Evolutionary conservation across 2,888 invertebrate genomes (phyloP).

Genomic region (Bimastos eiseni): DNA sequence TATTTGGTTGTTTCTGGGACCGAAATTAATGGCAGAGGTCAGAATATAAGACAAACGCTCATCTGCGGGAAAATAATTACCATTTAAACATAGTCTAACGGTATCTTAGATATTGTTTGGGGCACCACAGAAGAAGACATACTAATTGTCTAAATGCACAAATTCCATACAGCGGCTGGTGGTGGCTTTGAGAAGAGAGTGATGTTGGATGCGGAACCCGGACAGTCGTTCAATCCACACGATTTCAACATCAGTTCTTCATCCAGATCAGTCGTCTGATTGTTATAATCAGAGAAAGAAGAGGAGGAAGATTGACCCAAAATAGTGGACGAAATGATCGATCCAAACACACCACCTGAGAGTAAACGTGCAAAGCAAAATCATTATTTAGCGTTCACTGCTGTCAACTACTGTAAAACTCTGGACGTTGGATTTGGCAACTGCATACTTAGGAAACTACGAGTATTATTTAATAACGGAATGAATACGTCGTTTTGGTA

Average conservation of each 20-base stretch:
- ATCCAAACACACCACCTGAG: constrained; percentile 38
- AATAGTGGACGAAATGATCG: constrained; percentile 48
- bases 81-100: too few species aligned
- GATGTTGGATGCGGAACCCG: constrained; percentile 33
- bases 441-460: too few species aligned
- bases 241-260: constrained; percentile 45
- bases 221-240: constrained; percentile 62
- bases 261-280: neutral
- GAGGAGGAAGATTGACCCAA: constrained; percentile 5
- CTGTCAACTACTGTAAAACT: too few species aligned
- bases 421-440: too few species aligned
- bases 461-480: too few species aligned
- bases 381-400: neutral
- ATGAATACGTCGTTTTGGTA: too few species aligned
- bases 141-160: neutral
- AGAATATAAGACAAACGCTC: too few species aligned
- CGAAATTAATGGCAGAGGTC: too few species aligned
- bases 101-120: too few species aligned
- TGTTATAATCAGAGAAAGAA: neutral
- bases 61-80: too few species aligned
- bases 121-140: neutral
- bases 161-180: neutral
- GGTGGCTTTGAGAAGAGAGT: neutral
- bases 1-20: too few species aligned
- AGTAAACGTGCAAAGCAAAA: neutral